Conservation (phyloP, 2,888 invertebrate species). For the Zele albiditarsus region DNA sequence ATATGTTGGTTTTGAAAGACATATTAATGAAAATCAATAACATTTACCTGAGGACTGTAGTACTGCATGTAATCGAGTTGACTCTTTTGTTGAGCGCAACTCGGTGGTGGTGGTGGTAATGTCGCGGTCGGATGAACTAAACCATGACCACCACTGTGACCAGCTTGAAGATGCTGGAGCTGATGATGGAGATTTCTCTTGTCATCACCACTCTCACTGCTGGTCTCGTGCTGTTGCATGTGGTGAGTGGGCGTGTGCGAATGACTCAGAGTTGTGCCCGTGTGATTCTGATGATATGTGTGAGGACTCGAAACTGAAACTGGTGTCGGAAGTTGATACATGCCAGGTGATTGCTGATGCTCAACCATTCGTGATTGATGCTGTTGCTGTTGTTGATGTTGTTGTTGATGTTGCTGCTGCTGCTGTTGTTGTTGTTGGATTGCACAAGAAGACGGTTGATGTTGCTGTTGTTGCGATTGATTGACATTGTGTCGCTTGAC, state of each 20-base stretch:
- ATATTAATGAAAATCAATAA: constrained; percentile 5
- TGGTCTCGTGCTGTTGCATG: constrained; percentile 63
- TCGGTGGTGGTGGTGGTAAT: constrained; percentile 66
- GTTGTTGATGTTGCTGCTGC: constrained; percentile 53
- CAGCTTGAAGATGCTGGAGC: constrained; percentile 66
- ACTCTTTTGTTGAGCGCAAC: constrained; percentile 70
- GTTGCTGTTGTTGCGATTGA: constrained; percentile 53
- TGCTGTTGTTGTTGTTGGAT: constrained; percentile 57
- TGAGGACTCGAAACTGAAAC: constrained; percentile 69
- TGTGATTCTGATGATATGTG: constrained; percentile 67
- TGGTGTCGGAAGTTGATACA: constrained; percentile 69
- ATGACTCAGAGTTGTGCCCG: constrained; percentile 61
- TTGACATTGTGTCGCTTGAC: constrained; percentile 62
- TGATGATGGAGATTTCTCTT: constrained; percentile 70
- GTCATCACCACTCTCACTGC: constrained; percentile 67
- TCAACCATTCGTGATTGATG: constrained; percentile 61
- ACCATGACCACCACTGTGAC: constrained; percentile 61
- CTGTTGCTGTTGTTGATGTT: constrained; percentile 49
- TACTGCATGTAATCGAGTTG: constrained; percentile 71
- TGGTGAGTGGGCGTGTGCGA: constrained; percentile 67
- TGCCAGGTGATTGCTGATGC: constrained; percentile 64
- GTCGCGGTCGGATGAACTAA: constrained; percentile 70
- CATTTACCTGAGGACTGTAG: constrained; percentile 68
- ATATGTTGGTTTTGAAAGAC: too few species aligned
- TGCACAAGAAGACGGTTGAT: constrained; percentile 56